A percentile compares a stretch with the other conserved stretches of the same genome.
phyloP scores from a whole-genome alignment of 2,888 invertebrate genomes.

The Limnephilus rhombicus region DNA sequence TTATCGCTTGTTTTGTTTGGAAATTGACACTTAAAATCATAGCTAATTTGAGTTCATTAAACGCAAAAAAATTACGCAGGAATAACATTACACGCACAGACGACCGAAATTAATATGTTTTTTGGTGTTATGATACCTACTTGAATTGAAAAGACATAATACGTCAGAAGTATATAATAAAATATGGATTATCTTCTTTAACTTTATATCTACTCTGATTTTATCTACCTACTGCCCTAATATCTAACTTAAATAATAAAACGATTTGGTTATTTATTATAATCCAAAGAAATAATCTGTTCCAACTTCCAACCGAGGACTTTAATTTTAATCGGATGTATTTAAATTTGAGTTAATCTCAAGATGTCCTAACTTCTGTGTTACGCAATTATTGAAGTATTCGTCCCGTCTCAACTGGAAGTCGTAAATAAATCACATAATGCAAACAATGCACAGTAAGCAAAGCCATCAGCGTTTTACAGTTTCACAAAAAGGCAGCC shows the following conservation, averaged over 20 bases:
- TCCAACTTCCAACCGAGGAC: background rate
- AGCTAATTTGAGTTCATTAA: too few relatives aligned
- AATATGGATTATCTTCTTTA: background rate
- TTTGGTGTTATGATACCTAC: too few relatives aligned
- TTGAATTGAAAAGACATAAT: background rate
- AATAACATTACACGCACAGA: too few relatives aligned
- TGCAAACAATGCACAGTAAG: conserved; percentile 59
- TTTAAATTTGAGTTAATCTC: background rate
- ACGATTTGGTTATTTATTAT: background rate
- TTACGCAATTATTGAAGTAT: conserved; percentile 15
- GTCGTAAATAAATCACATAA: conserved; percentile 59
- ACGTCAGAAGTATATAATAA: background rate
- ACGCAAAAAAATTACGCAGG: too few relatives aligned
- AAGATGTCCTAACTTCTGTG: background rate
- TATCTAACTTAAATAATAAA: background rate
- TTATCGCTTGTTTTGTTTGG: too few relatives aligned
- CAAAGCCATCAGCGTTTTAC: conserved; percentile 64
- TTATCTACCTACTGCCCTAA: background rate
- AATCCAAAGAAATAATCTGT: background rate
- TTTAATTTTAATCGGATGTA: background rate
- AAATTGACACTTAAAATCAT: too few relatives aligned
- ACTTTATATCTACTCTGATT: background rate
- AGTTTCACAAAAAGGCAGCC: conserved; percentile 49
- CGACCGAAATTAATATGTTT: too few relatives aligned
- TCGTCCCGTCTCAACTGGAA: background rate